Percentiles rank a stretch among this genome's conserved stretches.
Conservation (phyloP, 2,888 invertebrate genomes). For the Agrilus mali region DNA sequence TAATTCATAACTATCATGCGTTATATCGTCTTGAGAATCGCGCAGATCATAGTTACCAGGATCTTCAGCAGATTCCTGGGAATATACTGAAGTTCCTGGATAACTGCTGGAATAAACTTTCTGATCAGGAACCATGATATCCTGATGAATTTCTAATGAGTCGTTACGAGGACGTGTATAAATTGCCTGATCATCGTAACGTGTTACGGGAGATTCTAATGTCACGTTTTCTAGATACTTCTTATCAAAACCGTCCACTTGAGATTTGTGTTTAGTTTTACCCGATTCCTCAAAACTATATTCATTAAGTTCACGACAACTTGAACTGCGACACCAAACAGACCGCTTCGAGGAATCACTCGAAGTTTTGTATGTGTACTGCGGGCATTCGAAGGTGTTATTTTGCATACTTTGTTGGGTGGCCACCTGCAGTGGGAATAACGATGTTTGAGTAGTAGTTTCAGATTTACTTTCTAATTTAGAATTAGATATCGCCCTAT, state of each 20-base stretch:
- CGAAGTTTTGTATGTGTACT: slow-evolving; percentile 21
- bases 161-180: slow-evolving; percentile 50
- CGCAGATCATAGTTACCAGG: slow-evolving; percentile 49
- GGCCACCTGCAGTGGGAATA: slow-evolving; percentile 8
- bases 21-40: slow-evolving; percentile 73
- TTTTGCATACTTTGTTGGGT: background rate
- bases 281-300: slow-evolving; percentile 62
- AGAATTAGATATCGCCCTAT: slow-evolving; percentile 43
- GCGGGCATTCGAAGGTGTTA: slow-evolving; percentile 11
- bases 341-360: slow-evolving; percentile 35
- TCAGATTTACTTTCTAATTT: slow-evolving; percentile 36
- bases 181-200: slow-evolving; percentile 55
- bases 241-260: slow-evolving; percentile 29
- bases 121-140: slow-evolving; percentile 48
- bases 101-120: slow-evolving; percentile 79
- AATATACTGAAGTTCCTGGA: slow-evolving; percentile 61
- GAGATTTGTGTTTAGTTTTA: slow-evolving; percentile 46
- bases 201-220: slow-evolving; percentile 57
- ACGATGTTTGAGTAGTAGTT: slow-evolving; percentile 30
- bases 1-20: slow-evolving; percentile 79
- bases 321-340: slow-evolving; percentile 67
- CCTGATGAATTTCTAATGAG: slow-evolving; percentile 54
- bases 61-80: slow-evolving; percentile 52
- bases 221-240: slow-evolving; percentile 32
- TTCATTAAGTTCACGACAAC: slow-evolving; percentile 71